Conservation (phyloP, 2,113 vertebrate species). For the Chlamydotis undulata region DNA sequence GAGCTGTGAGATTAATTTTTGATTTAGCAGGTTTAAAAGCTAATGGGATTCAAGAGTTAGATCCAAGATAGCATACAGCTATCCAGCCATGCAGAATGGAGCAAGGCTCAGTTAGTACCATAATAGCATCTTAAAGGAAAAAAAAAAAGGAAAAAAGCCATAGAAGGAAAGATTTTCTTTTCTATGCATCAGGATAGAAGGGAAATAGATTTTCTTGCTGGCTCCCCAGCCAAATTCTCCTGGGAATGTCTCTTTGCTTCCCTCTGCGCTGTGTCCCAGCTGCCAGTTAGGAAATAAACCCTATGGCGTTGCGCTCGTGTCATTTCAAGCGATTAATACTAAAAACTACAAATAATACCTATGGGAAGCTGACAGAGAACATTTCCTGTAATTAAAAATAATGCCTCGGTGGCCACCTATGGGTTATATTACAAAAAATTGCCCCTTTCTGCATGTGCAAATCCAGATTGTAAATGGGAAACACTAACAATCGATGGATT, state of each 20-base stretch:
- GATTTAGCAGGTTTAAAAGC: not conserved
- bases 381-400: not conserved
- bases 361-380: not conserved
- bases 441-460: not conserved
- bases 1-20: not conserved
- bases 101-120: not conserved
- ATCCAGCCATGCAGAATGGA: not conserved
- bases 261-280: not conserved
- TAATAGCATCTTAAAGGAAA: not conserved
- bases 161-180: not conserved
- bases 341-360: not conserved
- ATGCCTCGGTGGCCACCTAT: fast-evolving
- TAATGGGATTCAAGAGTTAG: not conserved
- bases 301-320: fast-evolving
- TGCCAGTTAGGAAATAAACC: not conserved
- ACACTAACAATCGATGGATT: not conserved
- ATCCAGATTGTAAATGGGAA: not conserved
- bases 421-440: not conserved
- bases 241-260: not conserved
- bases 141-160: not conserved
- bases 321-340: not conserved
- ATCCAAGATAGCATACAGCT: not conserved
- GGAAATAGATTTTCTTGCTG: not conserved
- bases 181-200: not conserved
- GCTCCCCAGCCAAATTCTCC: not conserved